Conservation (phyloP, 2,113 vertebrate genomes). For the Sylvietta virens region DNA sequence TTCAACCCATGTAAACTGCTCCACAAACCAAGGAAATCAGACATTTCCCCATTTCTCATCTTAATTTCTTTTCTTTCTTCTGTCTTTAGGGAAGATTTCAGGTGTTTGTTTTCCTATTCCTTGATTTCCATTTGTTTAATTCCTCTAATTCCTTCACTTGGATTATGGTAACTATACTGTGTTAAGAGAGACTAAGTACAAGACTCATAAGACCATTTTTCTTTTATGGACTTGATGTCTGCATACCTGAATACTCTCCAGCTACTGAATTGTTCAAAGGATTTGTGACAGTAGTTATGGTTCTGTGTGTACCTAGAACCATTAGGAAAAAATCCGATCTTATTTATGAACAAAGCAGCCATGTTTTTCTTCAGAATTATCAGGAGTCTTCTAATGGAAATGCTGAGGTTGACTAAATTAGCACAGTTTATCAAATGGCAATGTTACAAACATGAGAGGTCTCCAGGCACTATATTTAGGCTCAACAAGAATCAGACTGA, state of each 20-base stretch:
- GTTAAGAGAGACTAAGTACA: background rate
- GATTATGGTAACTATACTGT: background rate
- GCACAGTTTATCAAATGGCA: background rate
- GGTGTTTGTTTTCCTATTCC: background rate
- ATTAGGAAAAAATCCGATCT: background rate
- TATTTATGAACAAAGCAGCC: background rate
- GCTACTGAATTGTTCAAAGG: background rate
- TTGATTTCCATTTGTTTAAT: background rate
- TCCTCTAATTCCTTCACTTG: background rate
- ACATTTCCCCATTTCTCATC: background rate
- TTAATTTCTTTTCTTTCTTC: too few relatives aligned
- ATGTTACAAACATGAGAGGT: background rate
- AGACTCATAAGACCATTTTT: background rate
- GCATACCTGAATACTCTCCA: background rate
- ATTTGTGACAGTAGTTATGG: background rate
- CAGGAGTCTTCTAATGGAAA: background rate
- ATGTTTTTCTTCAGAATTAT: background rate
- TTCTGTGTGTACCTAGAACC: background rate
- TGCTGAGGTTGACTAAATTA: background rate
- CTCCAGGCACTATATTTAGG: background rate
- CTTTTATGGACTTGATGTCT: background rate
- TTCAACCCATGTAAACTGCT: background rate
- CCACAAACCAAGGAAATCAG: background rate
- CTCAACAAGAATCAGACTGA: background rate
- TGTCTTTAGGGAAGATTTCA: background rate